phyloP scores from a whole-genome alignment of 2,888 invertebrate species.

The Thyatira batis region DNA sequence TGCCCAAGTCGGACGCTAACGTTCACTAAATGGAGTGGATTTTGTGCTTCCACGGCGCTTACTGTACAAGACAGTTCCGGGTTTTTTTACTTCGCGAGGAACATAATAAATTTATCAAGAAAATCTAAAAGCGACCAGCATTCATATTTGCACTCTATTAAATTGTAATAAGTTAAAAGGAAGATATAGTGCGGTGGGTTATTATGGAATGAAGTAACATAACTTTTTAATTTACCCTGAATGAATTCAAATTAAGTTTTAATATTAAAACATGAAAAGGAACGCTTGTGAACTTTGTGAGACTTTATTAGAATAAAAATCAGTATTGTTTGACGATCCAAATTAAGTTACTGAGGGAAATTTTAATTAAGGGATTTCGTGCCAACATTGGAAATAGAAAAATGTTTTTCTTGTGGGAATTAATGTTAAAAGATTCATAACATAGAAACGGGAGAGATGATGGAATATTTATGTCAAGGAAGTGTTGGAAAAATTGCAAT shows the following conservation, averaged over 20 bases:
- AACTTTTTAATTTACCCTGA: conserved; percentile 3
- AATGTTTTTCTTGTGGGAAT: conserved; percentile 16
- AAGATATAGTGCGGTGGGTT: neutral
- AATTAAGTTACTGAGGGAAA: conserved; percentile 23
- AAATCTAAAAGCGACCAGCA: conserved; percentile 5
- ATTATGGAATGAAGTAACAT: neutral
- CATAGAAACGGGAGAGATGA: conserved; percentile 22
- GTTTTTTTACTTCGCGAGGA: conserved; percentile 3
- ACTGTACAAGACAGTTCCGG: conserved; percentile 11
- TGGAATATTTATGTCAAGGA: conserved; percentile 37
- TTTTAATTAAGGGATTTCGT: conserved; percentile 26
- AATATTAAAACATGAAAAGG: conserved; percentile 5
- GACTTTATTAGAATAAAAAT: conserved; percentile 11
- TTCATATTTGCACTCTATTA: conserved; percentile 6
- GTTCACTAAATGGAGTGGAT: conserved; percentile 30
- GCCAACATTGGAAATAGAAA: conserved; percentile 14
- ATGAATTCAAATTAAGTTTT: conserved; percentile 2
- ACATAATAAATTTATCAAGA: conserved; percentile 11
- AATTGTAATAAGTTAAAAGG: conserved; percentile 2
- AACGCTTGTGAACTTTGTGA: conserved; percentile 1
- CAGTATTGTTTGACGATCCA: conserved; percentile 13
- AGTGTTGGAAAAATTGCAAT: conserved; percentile 55
- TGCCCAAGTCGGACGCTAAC: conserved; percentile 21
- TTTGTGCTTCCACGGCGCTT: conserved; percentile 24
- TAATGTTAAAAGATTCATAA: conserved; percentile 23